Percentiles rank a stretch among this genome's conserved stretches.
Conservation (phyloP, 2,888 invertebrate genomes). For the Syritta pipiens region DNA sequence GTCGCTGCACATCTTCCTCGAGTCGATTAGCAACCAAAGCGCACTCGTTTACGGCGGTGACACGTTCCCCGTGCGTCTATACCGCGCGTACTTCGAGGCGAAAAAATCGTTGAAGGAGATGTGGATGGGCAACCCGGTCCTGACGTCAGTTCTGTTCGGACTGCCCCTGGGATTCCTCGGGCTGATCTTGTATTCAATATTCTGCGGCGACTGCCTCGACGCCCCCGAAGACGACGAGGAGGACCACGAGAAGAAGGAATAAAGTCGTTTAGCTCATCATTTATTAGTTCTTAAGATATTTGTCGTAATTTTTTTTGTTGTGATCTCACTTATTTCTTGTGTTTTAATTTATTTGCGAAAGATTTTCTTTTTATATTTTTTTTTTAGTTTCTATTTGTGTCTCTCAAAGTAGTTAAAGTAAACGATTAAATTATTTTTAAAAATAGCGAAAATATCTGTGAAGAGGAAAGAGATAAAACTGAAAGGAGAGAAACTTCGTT, state of each 20-base stretch:
- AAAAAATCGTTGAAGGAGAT: conserved; percentile 88
- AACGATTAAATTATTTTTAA: conserved; percentile 61
- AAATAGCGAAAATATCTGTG: conserved; percentile 46
- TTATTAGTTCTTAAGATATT: conserved; percentile 51
- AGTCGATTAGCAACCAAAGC: conserved; percentile 85
- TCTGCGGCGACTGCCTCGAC: conserved; percentile 96
- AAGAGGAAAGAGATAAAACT: conserved; percentile 25
- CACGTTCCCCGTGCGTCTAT: conserved; percentile 86
- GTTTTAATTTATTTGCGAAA: conserved; percentile 53
- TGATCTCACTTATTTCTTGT: conserved; percentile 47
- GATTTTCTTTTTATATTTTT: conserved; percentile 15
- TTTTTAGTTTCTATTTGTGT: conserved; percentile 21
- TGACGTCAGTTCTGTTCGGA: conserved; percentile 96
- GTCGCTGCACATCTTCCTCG: conserved; percentile 78
- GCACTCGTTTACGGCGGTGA: conserved; percentile 93
- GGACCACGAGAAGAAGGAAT: conserved; percentile 80
- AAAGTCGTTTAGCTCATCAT: conserved; percentile 66
- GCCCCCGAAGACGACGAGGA: conserved; percentile 88
- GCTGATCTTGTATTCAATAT: conserved; percentile 96
- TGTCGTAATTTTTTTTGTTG: conserved; percentile 48
- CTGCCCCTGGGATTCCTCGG: conserved; percentile 95
- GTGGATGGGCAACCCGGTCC: conserved; percentile 96
- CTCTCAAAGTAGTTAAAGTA: conserved; percentile 36
- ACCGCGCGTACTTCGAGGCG: conserved; percentile 91
- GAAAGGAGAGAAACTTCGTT: conserved; percentile 13